Conservation (phyloP, 2,113 vertebrate species). For the Formicarius rufipectus region DNA sequence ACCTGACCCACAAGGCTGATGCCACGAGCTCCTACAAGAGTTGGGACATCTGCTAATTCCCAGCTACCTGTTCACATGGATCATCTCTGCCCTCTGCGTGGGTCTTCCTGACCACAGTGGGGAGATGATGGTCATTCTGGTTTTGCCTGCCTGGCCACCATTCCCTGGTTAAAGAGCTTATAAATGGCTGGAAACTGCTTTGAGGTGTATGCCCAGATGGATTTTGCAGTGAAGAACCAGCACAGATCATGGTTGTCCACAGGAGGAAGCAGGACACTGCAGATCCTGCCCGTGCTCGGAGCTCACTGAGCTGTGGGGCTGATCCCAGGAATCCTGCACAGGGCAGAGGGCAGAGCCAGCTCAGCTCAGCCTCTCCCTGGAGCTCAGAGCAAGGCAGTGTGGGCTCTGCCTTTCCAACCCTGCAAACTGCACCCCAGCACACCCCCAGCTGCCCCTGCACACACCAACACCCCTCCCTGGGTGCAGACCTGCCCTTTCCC, state of each 20-base stretch:
- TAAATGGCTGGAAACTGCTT: background rate
- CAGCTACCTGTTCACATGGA: background rate
- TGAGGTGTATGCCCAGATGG: background rate
- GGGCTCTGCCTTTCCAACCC: background rate
- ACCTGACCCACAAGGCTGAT: background rate
- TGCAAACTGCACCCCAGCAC: background rate
- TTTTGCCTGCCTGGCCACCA: background rate
- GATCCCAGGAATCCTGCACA: accelerated
- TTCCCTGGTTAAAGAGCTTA: background rate
- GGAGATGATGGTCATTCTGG: background rate
- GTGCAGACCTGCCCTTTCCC: background rate
- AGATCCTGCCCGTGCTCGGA: accelerated
- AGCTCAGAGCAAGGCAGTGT: background rate
- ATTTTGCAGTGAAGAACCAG: background rate
- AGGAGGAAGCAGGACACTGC: background rate
- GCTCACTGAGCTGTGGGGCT: background rate
- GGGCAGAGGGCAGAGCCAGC: background rate
- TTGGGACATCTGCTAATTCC: background rate
- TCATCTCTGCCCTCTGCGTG: background rate
- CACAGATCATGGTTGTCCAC: background rate
- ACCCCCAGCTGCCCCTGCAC: background rate
- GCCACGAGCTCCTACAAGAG: background rate
- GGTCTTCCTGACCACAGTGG: background rate
- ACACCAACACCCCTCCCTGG: accelerated
- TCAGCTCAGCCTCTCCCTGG: background rate